Evolutionary conservation across 2,113 vertebrate species (phyloP), one percentile per base, ranked within the genome.

Genomic region (Rhabdomys dilectus): DNA sequence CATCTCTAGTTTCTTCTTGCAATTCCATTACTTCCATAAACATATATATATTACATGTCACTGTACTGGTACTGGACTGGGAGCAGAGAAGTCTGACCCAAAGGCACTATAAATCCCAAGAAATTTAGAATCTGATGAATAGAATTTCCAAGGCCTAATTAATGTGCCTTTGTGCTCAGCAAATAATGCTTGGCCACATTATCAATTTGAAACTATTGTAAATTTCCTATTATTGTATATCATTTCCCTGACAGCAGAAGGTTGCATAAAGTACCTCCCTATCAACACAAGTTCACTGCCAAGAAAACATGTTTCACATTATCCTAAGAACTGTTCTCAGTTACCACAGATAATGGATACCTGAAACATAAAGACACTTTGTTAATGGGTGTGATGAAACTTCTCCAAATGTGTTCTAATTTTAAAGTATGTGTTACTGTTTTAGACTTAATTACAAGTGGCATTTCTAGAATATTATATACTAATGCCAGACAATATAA

Each of bases 241-340:
- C 13, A 3, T 29, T 13, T 87, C 3, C 26, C 29, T 29, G 11
- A 34, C 48, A 77, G 51, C 6, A 88, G 21, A 64, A 11, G 15
- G 5, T 13, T 81, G 17, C 3, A 56, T 42, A 24, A 2, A 24
- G 7, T 3, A 12, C 8, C 22, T 36, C 12, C 5, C 24, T n/a
- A 16, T 9, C 0, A 3, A 17, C 19, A 1, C 26, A 13, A 39
- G 8, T 39, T 9, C 7, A 7, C 7, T 36, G 12, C 34, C 0
- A 10, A 4, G 2, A 60, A 39, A 31, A 78, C 19, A 12, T 1
- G 16, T 1, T 48, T 70, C 1, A 4, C 22, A 39, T 13, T 2
- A 26, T 29, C 4, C 15, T 2, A 17, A n/a, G 11, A 45, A 34
- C 19, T 12, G 16, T 11, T 22, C 4, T 22, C 7, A 12, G 21